Conservation (phyloP, 2,797 vertebrate genomes). For the Ctenopoma kingsleyae region DNA sequence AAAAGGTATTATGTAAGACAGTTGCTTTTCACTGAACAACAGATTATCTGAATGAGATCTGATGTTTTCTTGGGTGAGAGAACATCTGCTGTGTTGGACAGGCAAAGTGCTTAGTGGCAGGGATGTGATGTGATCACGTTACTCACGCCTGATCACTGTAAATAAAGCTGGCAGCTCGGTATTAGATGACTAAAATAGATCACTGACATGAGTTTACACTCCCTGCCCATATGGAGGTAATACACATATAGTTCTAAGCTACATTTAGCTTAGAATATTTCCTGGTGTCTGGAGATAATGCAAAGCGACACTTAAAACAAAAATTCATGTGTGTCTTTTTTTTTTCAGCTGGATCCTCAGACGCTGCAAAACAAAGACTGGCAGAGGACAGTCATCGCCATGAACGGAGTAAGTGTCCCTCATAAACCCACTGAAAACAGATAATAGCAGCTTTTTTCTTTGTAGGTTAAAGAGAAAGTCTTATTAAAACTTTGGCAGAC, state of each 20-base stretch:
- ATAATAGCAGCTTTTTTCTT: background rate
- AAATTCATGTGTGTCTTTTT: conserved; percentile 30
- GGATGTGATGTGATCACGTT: conserved; percentile 37
- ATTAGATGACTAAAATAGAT: conserved; percentile 54
- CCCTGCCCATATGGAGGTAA: conserved; percentile 33
- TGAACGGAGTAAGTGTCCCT: conserved; percentile 89
- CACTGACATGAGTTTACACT: conserved; percentile 32
- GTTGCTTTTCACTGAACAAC: conserved; percentile 46
- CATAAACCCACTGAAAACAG: background rate
- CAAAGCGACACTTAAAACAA: background rate
- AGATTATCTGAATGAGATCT: conserved; percentile 64
- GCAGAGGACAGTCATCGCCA: conserved; percentile 91
- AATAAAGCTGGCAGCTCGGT: conserved; percentile 41
- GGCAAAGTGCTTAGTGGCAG: conserved; percentile 17
- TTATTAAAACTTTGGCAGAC: background rate
- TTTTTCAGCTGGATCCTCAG: conserved; percentile 90
- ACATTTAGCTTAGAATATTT: background rate
- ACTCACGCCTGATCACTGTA: conserved; percentile 44
- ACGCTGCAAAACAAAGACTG: conserved; percentile 92
- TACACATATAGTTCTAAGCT: background rate
- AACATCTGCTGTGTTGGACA: conserved; percentile 50
- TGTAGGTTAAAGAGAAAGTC: background rate
- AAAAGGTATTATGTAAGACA: conserved; percentile 42
- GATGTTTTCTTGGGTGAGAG: conserved; percentile 47
- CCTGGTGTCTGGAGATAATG: background rate